phyloP scores from a whole-genome alignment of 2,797 vertebrate species.

The Odontamblyopus lacepedii region DNA sequence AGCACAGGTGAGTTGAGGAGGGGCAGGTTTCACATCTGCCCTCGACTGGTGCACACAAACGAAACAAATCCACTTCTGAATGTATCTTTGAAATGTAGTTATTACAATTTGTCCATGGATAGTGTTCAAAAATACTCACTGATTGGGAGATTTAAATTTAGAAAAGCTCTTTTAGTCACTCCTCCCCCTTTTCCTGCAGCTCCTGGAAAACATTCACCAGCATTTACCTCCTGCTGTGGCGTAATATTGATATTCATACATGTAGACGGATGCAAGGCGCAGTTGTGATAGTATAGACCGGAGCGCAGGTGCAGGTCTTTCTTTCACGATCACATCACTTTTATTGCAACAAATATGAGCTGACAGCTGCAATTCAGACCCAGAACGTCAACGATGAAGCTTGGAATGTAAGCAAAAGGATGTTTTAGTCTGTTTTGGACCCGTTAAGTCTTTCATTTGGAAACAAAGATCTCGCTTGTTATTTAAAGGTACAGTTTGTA shows the following conservation, averaged over 20 bases:
- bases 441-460: too few species aligned
- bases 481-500: too few species aligned
- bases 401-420: conserved; percentile 42
- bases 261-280: conserved; percentile 36
- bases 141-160: conserved; percentile 69
- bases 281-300: conserved; percentile 12
- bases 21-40: too few species aligned
- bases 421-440: too few species aligned
- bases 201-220: conserved; percentile 65
- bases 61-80: too few species aligned
- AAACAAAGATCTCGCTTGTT: too few species aligned
- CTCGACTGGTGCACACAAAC: too few species aligned
- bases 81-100: too few species aligned
- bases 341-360: conserved; percentile 38
- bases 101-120: conserved; percentile 17
- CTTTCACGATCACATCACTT: conserved; percentile 39
- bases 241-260: conserved; percentile 71
- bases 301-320: conserved; percentile 51
- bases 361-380: conserved; percentile 29
- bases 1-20: too few species aligned
- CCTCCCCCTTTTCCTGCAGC: conserved; percentile 35
- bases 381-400: conserved; percentile 27
- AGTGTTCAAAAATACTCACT: conserved; percentile 32
- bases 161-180: conserved; percentile 63
- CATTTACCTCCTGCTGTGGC: conserved; percentile 64